Conservation (phyloP, 1,140 invertebrate species). For the Grapholita molesta region DNA sequence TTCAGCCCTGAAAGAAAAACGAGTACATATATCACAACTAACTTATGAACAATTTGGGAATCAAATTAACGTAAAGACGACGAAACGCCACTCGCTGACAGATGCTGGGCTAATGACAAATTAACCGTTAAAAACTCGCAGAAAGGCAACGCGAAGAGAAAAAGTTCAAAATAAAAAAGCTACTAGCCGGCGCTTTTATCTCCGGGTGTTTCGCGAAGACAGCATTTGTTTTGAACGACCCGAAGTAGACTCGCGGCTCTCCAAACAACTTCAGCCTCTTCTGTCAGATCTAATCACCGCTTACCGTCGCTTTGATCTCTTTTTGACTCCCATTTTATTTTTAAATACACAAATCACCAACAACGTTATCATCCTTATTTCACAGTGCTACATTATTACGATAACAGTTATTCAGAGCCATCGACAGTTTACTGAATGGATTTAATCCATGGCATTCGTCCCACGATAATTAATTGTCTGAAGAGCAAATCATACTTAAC, state of each 20-base stretch:
- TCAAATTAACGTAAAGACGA: slow-evolving; percentile 26
- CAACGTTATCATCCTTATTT: not conserved
- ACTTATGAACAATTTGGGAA: slow-evolving; percentile 8
- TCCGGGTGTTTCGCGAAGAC: slow-evolving; percentile 45
- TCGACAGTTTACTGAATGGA: slow-evolving; percentile 31
- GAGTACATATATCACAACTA: too few species aligned
- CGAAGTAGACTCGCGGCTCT: slow-evolving; percentile 33
- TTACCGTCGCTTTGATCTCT: slow-evolving; percentile 57
- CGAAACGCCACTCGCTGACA: slow-evolving; percentile 46
- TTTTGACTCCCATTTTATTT: slow-evolving; percentile 13
- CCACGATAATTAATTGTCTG: slow-evolving; percentile 68
- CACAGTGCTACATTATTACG: not conserved
- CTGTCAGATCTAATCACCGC: slow-evolving; percentile 54
- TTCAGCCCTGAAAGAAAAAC: too few species aligned
- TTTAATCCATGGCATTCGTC: slow-evolving; percentile 48
- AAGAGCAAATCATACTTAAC: slow-evolving; percentile 69
- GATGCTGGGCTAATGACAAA: slow-evolving; percentile 61
- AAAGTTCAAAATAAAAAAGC: slow-evolving; percentile 42
- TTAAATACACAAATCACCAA: slow-evolving; percentile 8
- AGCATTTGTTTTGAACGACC: slow-evolving; percentile 43
- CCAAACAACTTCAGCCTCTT: slow-evolving; percentile 33
- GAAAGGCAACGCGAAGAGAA: slow-evolving; percentile 40
- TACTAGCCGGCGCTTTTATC: slow-evolving; percentile 39
- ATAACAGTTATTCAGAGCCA: slow-evolving; percentile 28
- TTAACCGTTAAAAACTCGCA: slow-evolving; percentile 52